A percentile compares a stretch with the other conserved stretches of the same genome.
Evolutionary conservation across 1,140 invertebrate genomes (phyloP).

Genomic region (Platyscapa corneri): DNA sequence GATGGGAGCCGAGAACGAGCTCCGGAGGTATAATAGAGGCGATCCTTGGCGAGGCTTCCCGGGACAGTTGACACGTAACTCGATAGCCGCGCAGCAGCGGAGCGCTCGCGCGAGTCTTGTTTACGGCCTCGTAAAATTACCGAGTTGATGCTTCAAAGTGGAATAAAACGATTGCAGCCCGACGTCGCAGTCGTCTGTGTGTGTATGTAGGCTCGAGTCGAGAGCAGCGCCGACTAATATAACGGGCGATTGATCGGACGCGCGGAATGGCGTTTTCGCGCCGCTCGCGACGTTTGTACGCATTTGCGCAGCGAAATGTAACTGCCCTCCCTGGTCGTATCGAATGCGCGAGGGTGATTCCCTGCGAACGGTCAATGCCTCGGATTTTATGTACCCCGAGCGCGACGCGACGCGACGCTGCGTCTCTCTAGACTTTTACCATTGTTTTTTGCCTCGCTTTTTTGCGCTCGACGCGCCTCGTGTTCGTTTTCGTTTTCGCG

Average conservation of each 20-base stretch:
- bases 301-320: background rate
- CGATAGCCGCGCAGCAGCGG: conserved; percentile 30
- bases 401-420: too few relatives aligned
- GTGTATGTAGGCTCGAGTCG: background rate
- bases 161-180: conserved; percentile 47
- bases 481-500: background rate
- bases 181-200: background rate
- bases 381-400: background rate
- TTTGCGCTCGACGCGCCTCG: background rate
- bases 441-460: background rate
- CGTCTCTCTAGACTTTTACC: background rate
- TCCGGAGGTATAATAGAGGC: conserved; percentile 13
- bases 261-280: conserved; percentile 46
- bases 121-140: conserved; percentile 54
- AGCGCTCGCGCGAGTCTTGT: conserved; percentile 35
- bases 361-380: conserved; percentile 21
- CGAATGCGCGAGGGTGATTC: background rate
- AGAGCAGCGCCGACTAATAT: conserved; percentile 18
- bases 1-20: background rate
- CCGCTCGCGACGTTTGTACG: conserved; percentile 30
- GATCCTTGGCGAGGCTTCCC: conserved; percentile 8
- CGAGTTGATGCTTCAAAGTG: conserved; percentile 45
- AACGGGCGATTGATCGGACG: conserved; percentile 45
- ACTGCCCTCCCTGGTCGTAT: background rate
- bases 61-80: conserved; percentile 51